Evolutionary conservation across 1,140 invertebrate genomes (phyloP), one percentile per base, ranked within the genome.

Genomic region (Parapsyche elsis): DNA sequence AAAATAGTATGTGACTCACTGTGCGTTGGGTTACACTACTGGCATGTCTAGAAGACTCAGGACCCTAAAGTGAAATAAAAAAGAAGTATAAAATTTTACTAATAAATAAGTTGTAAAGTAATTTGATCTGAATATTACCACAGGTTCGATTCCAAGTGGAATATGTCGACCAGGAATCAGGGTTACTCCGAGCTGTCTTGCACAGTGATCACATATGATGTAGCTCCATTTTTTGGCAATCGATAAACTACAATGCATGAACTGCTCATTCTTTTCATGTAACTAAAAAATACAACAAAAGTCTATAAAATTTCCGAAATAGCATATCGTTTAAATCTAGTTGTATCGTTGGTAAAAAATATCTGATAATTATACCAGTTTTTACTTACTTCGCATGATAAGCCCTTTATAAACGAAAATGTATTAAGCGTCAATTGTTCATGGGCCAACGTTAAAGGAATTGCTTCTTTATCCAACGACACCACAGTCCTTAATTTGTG

Each of bases 141-240:
- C 53, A 57, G 53, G 19, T 4, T 57, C 7, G 7, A 53, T 67
- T 67, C 1, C 14, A 1, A 38, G 5, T 14, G 75, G 79, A 2
- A 80, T 77, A 30, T 82, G 81, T 9, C 10, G 16, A 5, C 81
- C 81, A 0, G 64, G 44, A 1, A 67, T 76, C 0, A 76, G 12
- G 0, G 5, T 9, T 16, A 81, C 57, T 10, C 59, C 76, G 4
- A 71, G 46, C 0, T 23, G 9, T 9, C 71, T 24, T 12, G 76
- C 80, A 61, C 79, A 80, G 26, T 64, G 19, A 46, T 80, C 73
- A 21, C 79, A 83, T 0, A 83, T 64, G 0, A 38, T 71, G 38
- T 53, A 83, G 9, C 14, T 19, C 24, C 46, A 59, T 9, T 77
- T 16, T 30, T 76, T 79, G 0, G 19, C 61, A 16, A 10, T 44